Base-by-base conservation (phyloP, 1,140 invertebrate species). In the Stegodyphus dumicola region DNA sequence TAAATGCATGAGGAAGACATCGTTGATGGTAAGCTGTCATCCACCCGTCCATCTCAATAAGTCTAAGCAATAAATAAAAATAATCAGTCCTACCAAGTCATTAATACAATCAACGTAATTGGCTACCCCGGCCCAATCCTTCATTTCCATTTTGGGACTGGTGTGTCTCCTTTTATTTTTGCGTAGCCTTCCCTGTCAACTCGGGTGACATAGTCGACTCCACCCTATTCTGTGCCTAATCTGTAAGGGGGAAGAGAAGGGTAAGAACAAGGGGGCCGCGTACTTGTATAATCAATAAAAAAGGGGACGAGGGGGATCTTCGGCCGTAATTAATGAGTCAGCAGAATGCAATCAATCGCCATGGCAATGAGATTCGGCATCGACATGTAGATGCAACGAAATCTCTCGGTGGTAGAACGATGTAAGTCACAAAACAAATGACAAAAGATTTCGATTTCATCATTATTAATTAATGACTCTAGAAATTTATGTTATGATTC, bases 61-160 rank as follows among this genome's bases (percentile, higher is more conserved):
- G 51, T 33, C 15, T 33, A 33, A 69, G 51, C 69, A 69, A 78
- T 78, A 78, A 78, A 78, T 78, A 78, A 78, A 69, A 78, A 78
- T 78, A 78, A 78, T 78, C 77, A 78, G 66, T 66, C 77, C 67
- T 69, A 78, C 66, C 17, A 60, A 73, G 78, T 80, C 78, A 67
- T 80, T 70, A 80, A 65, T 70, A 80, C 78, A 80, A 80, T 80
- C 78, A 80, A 73, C 78, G 18, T 80, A 80, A 80, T 80, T 80
- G 78, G 78, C 78, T 18, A 60, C 60, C 18, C 66, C 52, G 49
- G 15, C 17, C 7, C 51, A 53, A 65, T 77, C 60, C 13, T 64
- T n/a, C 75, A 33, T 18, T 69, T 33, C 66, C 17, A 53, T 69
- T 69, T 54, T 33, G n/a, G n/a, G 77, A 60, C 13, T 49, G 10